Conservation (phyloP, 2,797 vertebrate genomes). For the Acipenser ruthenus region DNA sequence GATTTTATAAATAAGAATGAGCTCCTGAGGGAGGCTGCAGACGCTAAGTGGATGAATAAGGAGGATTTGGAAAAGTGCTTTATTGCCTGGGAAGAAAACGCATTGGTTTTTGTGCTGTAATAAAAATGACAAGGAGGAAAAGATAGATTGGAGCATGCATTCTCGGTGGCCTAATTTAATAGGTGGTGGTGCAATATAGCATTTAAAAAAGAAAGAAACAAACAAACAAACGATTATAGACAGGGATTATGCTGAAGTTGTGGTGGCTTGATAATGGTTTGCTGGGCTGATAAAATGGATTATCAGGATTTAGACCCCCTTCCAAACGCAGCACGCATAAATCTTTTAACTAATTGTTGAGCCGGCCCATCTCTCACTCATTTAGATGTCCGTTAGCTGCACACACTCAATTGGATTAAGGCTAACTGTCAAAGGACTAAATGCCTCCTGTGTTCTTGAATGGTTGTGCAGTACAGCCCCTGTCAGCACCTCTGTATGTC, state of each 20-base stretch:
- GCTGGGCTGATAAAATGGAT: neutral
- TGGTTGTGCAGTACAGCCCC: neutral
- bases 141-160: conserved; percentile 33
- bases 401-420: conserved; percentile 12
- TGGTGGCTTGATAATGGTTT: neutral
- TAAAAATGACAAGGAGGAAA: conserved; percentile 24
- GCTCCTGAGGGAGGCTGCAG: conserved; percentile 39
- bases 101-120: conserved; percentile 35
- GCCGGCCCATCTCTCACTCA: neutral
- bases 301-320: neutral
- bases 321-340: conserved; percentile 17
- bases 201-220: conserved; percentile 27
- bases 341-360: conserved; percentile 23
- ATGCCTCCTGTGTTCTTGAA: conserved; percentile 14
- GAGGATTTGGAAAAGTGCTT: neutral
- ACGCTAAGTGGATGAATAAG: conserved; percentile 43
- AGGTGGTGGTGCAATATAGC: conserved; percentile 30
- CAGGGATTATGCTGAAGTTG: conserved; percentile 19
- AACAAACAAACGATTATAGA: conserved; percentile 11
- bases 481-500: conserved; percentile 29
- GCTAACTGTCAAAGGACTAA: conserved; percentile 23
- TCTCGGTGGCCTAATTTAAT: conserved; percentile 42
- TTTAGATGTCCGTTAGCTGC: neutral
- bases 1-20: neutral
- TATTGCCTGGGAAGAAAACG: conserved; percentile 3